A percentile compares a stretch with the other conserved stretches of the same genome.
phyloP scores from a whole-genome alignment of 2,888 invertebrate species.

The Acholoe squamosa region DNA sequence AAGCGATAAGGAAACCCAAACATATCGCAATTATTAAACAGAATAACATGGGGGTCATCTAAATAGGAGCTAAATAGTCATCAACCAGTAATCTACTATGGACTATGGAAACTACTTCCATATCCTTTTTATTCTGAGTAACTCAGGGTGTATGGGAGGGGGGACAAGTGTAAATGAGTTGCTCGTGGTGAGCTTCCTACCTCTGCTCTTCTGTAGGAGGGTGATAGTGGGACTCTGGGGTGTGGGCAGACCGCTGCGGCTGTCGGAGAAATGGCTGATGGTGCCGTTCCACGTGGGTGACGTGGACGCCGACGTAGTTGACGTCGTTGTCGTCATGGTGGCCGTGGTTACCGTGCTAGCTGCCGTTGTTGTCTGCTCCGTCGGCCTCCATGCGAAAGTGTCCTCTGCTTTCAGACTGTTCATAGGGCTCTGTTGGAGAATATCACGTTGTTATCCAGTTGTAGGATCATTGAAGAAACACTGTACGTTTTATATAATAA shows the following conservation, averaged over 20 bases:
- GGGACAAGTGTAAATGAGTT: not conserved
- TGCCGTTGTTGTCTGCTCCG: constrained; percentile 41
- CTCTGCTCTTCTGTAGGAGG: constrained; percentile 93
- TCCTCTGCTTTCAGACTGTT: constrained; percentile 40
- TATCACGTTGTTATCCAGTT: no score
- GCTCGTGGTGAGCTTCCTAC: constrained; percentile 84
- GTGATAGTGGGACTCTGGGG: constrained; percentile 95
- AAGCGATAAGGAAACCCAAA: no score
- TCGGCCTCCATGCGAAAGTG: constrained; percentile 39
- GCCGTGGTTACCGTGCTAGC: constrained; percentile 69
- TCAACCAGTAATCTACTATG: no score
- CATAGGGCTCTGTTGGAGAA: not conserved
- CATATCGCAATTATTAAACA: no score
- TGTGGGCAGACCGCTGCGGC: constrained; percentile 85
- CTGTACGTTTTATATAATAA: no score
- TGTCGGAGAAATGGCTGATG: constrained; percentile 64
- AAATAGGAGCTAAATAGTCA: no score
- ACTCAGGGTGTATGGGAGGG: no score
- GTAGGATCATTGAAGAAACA: no score
- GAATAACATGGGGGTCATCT: no score
- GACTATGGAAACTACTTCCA: no score
- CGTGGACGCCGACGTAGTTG: constrained; percentile 43
- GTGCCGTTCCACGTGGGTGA: constrained; percentile 65
- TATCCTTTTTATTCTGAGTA: no score
- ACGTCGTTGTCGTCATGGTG: constrained; percentile 61